These are phyloP conservation scores for Leptatherina wallacei DNA, from an alignment of 2,797 vertebrate species.

Conservation along the genomic window DNA sequence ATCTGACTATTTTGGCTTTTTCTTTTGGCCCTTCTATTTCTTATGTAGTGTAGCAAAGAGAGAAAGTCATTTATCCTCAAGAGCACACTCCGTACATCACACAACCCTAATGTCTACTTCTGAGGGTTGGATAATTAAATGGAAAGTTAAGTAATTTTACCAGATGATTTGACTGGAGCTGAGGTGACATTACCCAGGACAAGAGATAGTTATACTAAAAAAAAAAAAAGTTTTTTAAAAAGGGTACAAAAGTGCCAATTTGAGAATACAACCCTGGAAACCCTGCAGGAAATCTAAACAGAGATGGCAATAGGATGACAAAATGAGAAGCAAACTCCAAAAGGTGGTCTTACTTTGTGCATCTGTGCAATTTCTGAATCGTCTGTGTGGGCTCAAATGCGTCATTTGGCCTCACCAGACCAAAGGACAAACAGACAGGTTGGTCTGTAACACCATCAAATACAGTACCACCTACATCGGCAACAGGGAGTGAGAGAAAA, in stretches of 20 bases:
- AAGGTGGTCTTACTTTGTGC: slow-evolving; percentile 39
- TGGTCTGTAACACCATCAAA: slow-evolving; percentile 34
- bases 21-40: background rate
- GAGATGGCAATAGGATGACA: background rate
- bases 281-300: background rate
- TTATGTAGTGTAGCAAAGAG: background rate
- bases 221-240: background rate
- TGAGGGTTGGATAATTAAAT: slow-evolving; percentile 1
- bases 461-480: slow-evolving; percentile 43
- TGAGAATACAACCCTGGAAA: slow-evolving; percentile 7
- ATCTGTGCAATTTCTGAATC: slow-evolving; percentile 28
- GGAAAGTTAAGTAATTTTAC: slow-evolving; percentile 18
- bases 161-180: slow-evolving; percentile 25
- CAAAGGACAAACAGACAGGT: slow-evolving; percentile 44
- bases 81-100: background rate
- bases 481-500: slow-evolving; percentile 19
- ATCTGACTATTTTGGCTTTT: background rate
- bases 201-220: slow-evolving; percentile 11
- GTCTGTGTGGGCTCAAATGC: slow-evolving; percentile 38
- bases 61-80: background rate
- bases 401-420: slow-evolving; percentile 58
- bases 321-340: background rate
- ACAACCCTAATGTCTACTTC: background rate
- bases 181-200: background rate
- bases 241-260: slow-evolving; percentile 31